Percentiles rank a stretch among this genome's conserved stretches.
These are phyloP conservation scores for Leptobrachium ailaonicum DNA, from an alignment of 2,113 vertebrate species.

Conservation along the genomic window DNA sequence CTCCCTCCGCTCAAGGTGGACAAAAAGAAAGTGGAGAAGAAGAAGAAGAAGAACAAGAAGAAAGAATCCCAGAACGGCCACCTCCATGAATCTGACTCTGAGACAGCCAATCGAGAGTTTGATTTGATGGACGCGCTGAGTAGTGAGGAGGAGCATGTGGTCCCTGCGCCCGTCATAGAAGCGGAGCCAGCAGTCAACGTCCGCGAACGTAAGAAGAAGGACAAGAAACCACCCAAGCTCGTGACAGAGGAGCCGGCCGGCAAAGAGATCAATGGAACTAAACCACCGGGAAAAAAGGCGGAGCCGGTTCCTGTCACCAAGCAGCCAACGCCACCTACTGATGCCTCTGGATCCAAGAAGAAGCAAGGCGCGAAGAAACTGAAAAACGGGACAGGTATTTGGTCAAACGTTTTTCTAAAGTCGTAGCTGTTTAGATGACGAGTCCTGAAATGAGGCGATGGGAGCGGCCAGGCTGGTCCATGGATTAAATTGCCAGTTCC, in stretches of 20 bases:
- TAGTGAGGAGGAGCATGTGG: conserved; percentile 71
- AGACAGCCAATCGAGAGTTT: conserved; percentile 76
- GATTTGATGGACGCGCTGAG: conserved; percentile 74
- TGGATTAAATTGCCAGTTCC: no score
- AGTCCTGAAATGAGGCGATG: no score
- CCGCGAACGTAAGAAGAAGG: conserved; percentile 90
- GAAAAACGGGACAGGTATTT: conserved; percentile 81
- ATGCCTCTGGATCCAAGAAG: conserved; percentile 72
- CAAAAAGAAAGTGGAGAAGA: conserved; percentile 93
- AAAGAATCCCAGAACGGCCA: conserved; percentile 81
- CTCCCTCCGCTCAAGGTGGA: conserved; percentile 79
- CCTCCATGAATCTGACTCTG: conserved; percentile 87
- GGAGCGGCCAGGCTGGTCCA: no score
- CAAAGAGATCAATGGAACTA: conserved; percentile 81
- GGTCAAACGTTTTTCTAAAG: background rate
- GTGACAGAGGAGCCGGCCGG: conserved; percentile 60
- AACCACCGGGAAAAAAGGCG: conserved; percentile 76
- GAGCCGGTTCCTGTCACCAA: conserved; percentile 76
- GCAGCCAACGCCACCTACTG: conserved; percentile 73
- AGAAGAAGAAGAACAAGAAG: conserved; percentile 94
- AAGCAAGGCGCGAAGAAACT: conserved; percentile 88
- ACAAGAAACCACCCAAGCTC: conserved; percentile 77
- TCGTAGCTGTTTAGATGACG: no score
- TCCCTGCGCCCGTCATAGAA: conserved; percentile 55
- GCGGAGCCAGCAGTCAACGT: conserved; percentile 68